Evolutionary conservation across 2,113 vertebrate species (phyloP).

Genomic region (Bufo bufo): DNA sequence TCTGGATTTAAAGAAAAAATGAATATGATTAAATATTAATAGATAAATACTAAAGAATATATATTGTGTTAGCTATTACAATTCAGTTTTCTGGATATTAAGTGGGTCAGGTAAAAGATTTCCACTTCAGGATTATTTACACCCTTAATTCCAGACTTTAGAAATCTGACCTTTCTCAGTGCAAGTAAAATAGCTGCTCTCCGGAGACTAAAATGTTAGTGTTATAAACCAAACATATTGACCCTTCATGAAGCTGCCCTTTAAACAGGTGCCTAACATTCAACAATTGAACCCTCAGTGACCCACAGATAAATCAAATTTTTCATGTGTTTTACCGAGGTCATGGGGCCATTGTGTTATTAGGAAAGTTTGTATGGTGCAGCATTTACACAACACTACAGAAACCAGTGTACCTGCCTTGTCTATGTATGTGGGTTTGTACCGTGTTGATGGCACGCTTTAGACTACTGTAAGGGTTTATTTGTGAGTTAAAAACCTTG

Average conservation of each 20-base stretch:
- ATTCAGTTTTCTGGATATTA: not conserved
- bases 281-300: conserved; percentile 37
- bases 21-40: too few species aligned
- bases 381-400: not conserved
- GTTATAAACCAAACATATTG: conserved; percentile 36
- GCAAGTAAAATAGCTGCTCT: conserved; percentile 19
- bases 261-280: conserved; percentile 35
- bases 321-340: conserved; percentile 28
- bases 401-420: not conserved
- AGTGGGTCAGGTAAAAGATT: not conserved
- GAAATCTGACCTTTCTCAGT: conserved; percentile 16
- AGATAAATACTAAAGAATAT: too few species aligned
- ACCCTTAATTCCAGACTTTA: not conserved
- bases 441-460: not conserved
- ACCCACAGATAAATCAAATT: conserved; percentile 12
- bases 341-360: not conserved
- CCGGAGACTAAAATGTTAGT: conserved; percentile 38
- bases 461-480: not conserved
- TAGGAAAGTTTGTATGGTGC: not conserved
- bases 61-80: not conserved
- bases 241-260: conserved; percentile 35
- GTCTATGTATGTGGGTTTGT: not conserved
- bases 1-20: too few species aligned
- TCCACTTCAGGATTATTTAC: conserved; percentile 32
- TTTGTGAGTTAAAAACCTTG: not conserved